Percentiles rank a stretch among this genome's conserved stretches.
These are phyloP conservation scores for Gasteruption jaculator DNA, from an alignment of 2,888 invertebrate species.

Conservation along the genomic window DNA sequence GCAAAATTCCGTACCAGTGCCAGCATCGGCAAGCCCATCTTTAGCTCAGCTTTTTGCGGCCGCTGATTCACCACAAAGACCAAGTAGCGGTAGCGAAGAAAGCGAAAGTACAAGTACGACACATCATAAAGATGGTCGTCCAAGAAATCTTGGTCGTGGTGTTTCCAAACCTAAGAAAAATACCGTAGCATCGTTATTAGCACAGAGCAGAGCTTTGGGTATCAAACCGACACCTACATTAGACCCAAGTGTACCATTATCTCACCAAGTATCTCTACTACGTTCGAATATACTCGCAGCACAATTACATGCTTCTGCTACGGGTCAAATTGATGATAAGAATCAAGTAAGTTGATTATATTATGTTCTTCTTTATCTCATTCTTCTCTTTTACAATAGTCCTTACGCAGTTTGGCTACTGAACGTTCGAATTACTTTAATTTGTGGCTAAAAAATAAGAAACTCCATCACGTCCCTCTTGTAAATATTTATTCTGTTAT, in stretches of 20 bases:
- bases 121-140: conserved; percentile 68
- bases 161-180: conserved; percentile 91
- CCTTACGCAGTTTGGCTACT: no score
- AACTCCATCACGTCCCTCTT: no score
- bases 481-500: no score
- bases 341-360: conserved; percentile 39
- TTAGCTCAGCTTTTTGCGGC: conserved; percentile 58
- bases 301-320: conserved; percentile 51
- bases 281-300: conserved; percentile 65
- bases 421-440: no score
- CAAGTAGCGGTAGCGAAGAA: conserved; percentile 61
- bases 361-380: conserved; percentile 1
- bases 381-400: background rate
- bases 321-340: conserved; percentile 42
- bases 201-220: conserved; percentile 80
- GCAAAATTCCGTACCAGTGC: conserved; percentile 55
- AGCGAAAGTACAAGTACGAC: conserved; percentile 56
- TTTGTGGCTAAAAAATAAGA: no score
- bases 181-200: conserved; percentile 82
- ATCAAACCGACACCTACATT: conserved; percentile 66
- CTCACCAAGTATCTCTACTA: conserved; percentile 58
- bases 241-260: conserved; percentile 56
- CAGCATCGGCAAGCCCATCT: conserved; percentile 55
- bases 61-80: conserved; percentile 59
- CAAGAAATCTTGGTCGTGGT: conserved; percentile 79